These are phyloP conservation scores for Triplophysa tibetana DNA, from an alignment of 2,113 vertebrate species.

Conservation along the genomic window DNA sequence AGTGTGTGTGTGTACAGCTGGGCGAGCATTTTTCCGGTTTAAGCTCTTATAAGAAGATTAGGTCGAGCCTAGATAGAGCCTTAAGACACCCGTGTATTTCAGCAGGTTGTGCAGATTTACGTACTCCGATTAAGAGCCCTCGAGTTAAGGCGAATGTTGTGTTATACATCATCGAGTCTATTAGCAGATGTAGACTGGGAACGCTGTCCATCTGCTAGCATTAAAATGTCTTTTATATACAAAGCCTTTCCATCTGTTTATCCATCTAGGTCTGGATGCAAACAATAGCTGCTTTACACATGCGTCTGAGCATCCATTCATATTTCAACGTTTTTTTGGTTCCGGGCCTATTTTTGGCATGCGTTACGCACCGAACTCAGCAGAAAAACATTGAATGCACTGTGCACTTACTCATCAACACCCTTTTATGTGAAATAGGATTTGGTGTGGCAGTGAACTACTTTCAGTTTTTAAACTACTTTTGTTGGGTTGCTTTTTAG, in stretches of 20 bases:
- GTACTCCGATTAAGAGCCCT: background rate
- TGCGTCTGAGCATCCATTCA: too few relatives aligned
- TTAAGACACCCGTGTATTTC: conserved; percentile 5
- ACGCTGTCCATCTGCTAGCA: background rate
- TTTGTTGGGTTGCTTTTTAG: too few relatives aligned
- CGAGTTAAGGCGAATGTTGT: background rate
- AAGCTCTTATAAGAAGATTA: conserved; percentile 27
- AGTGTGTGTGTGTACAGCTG: background rate
- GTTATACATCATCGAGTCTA: conserved; percentile 4
- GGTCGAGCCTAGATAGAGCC: background rate
- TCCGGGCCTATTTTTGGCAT: too few relatives aligned
- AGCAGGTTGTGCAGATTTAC: background rate
- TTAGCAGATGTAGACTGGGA: background rate
- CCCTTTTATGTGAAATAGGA: too few relatives aligned
- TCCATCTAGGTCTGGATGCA: background rate
- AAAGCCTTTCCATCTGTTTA: background rate
- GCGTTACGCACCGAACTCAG: too few relatives aligned
- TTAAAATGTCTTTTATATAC: background rate
- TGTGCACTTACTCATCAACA: too few relatives aligned
- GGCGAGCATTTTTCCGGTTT: conserved; percentile 2
- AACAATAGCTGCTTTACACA: background rate
- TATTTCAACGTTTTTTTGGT: too few relatives aligned
- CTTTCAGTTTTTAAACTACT: too few relatives aligned
- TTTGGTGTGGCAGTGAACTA: too few relatives aligned
- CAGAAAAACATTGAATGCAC: too few relatives aligned